Evolutionary conservation across 2,888 invertebrate genomes (phyloP).

Genomic region (Athetis lepigone): DNA sequence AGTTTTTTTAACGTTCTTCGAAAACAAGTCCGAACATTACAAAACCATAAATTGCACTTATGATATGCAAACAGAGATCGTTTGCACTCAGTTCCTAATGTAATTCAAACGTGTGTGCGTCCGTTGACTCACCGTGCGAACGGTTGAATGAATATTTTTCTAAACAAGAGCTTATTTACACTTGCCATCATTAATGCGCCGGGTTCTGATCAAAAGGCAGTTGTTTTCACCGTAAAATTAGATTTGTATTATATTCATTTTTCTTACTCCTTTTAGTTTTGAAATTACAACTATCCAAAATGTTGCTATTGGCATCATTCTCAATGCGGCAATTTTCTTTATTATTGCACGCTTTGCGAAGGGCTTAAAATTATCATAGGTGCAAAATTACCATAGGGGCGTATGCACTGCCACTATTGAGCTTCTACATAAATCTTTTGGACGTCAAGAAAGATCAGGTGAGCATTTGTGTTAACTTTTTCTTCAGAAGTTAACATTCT

Average conservation of each 20-base stretch:
- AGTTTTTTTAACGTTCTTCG: not conserved
- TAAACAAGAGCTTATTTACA: constrained; percentile 35
- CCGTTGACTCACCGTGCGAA: constrained; percentile 35
- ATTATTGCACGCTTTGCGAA: too few species aligned
- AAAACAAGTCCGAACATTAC: constrained; percentile 24
- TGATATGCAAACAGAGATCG: constrained; percentile 24
- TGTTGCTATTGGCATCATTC: too few species aligned
- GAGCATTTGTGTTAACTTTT: too few species aligned
- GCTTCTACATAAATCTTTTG: too few species aligned
- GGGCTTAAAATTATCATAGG: too few species aligned
- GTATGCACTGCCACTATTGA: too few species aligned
- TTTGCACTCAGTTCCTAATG: constrained; percentile 32
- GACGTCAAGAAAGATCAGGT: constrained; percentile 24
- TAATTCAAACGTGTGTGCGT: constrained; percentile 29
- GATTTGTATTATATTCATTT: too few species aligned
- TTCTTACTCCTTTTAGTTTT: too few species aligned
- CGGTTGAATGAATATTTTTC: constrained; percentile 29
- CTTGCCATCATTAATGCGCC: constrained; percentile 37
- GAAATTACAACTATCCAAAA: too few species aligned
- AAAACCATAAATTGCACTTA: constrained; percentile 38
- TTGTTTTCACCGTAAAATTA: constrained; percentile 39
- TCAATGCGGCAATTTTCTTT: too few species aligned
- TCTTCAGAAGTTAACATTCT: too few species aligned
- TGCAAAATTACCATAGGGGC: too few species aligned
- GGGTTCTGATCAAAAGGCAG: constrained; percentile 39